Conservation (phyloP, 2,113 vertebrate genomes). For the Hippocampus zosterae region DNA sequence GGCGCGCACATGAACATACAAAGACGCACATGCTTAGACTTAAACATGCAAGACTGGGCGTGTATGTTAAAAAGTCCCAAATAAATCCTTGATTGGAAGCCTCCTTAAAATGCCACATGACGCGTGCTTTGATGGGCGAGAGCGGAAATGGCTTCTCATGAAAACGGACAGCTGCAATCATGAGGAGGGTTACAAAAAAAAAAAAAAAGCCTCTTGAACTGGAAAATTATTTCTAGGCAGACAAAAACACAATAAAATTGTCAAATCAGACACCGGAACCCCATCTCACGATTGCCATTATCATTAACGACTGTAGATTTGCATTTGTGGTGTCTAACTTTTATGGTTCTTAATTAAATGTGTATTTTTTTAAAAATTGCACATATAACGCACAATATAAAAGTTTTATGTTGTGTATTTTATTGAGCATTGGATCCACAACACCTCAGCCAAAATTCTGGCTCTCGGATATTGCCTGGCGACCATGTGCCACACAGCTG, state of each 20-base stretch:
- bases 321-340: neutral
- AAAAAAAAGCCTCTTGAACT: neutral
- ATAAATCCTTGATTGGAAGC: slow-evolving; percentile 23
- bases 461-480: neutral
- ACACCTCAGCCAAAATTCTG: too few species aligned
- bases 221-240: neutral
- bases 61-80: slow-evolving; percentile 3
- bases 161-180: slow-evolving; percentile 6
- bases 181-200: slow-evolving; percentile 4
- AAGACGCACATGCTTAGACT: slow-evolving; percentile 4
- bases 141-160: slow-evolving; percentile 24
- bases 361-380: neutral
- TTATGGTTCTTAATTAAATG: neutral
- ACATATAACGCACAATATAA: neutral
- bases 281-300: neutral
- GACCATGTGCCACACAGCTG: neutral
- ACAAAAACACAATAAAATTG: neutral
- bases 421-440: neutral
- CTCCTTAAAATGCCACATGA: slow-evolving; percentile 27
- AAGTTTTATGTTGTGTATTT: neutral
- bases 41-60: slow-evolving; percentile 16
- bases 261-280: neutral
- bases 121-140: slow-evolving; percentile 14
- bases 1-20: slow-evolving; percentile 23
- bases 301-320: neutral